Conservation (phyloP, 2,113 vertebrate genomes). For the Callopanchax toddi region DNA sequence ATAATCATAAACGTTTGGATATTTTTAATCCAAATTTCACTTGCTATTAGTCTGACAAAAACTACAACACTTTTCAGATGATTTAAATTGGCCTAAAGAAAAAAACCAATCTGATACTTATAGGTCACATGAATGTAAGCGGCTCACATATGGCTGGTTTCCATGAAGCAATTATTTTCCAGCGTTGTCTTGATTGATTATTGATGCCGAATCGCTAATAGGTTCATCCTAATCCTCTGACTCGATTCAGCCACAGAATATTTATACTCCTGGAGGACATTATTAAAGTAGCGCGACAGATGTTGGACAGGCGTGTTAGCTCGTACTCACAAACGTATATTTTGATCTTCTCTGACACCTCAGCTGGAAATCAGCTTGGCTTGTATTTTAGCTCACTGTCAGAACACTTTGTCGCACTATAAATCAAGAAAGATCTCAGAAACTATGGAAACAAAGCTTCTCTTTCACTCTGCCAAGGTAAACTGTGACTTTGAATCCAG, state of each 20-base stretch:
- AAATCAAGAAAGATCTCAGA: slow-evolving; percentile 79
- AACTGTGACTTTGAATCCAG: slow-evolving; percentile 69
- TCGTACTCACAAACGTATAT: background rate
- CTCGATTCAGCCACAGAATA: slow-evolving; percentile 47
- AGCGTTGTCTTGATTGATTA: no score
- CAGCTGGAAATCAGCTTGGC: slow-evolving; percentile 82
- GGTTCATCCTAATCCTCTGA: slow-evolving; percentile 43
- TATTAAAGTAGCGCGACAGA: slow-evolving; percentile 65
- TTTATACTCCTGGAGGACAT: slow-evolving; percentile 55
- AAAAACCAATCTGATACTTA: no score
- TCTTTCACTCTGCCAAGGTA: slow-evolving; percentile 39
- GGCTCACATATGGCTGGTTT: no score
- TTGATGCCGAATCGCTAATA: no score
- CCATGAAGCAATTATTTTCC: no score
- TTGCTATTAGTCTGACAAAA: no score
- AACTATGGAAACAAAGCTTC: slow-evolving; percentile 63
- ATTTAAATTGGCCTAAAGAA: no score
- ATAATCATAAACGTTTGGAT: no score
- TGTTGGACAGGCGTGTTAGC: slow-evolving; percentile 30
- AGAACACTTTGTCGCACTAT: slow-evolving; percentile 89
- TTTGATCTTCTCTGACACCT: slow-evolving; percentile 82
- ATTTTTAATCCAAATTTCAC: no score
- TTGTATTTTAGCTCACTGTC: slow-evolving; percentile 91
- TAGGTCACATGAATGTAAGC: no score
- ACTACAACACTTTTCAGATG: no score